Percentiles rank a stretch among this genome's conserved stretches.
These are phyloP conservation scores for Drosophila tripunctata DNA, from an alignment of 2,888 invertebrate species.

Conservation along the genomic window DNA sequence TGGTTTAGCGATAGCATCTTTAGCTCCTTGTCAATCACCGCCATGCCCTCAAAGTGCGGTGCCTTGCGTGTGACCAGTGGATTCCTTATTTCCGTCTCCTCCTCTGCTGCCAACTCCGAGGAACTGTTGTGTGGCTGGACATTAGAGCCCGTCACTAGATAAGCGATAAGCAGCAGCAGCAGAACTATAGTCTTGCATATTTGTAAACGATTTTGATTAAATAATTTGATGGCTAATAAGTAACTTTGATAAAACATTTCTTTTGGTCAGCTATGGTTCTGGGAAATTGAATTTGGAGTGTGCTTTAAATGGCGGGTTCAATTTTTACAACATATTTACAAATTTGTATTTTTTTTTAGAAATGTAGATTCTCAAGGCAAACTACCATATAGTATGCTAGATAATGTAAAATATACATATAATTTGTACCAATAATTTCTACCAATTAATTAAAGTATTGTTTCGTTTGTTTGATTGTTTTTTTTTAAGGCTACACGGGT, in stretches of 20 bases:
- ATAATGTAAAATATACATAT: too few relatives aligned
- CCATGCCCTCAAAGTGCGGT: conserved; percentile 11
- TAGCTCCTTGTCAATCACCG: conserved; percentile 17
- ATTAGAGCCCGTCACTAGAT: not conserved
- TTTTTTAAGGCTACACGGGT: conserved; percentile 48
- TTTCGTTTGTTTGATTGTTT: too few relatives aligned
- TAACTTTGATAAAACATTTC: not conserved
- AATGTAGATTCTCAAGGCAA: conserved; percentile 7
- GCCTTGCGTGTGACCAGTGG: conserved; percentile 10
- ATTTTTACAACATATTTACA: conserved; percentile 10
- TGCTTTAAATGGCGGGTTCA: not conserved
- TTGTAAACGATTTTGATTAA: not conserved
- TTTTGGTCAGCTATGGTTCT: too few relatives aligned
- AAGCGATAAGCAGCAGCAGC: not conserved
- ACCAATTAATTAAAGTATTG: conserved; percentile 10
- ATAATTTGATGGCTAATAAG: not conserved
- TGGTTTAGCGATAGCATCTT: conserved; percentile 3
- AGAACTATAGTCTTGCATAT: conserved; percentile 2
- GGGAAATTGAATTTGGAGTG: conserved; percentile 7
- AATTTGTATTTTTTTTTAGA: conserved; percentile 6
- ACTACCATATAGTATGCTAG: conserved; percentile 1
- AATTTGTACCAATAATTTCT: conserved; percentile 29
- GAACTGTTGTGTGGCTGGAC: not conserved
- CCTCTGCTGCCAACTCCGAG: not conserved
- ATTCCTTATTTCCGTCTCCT: not conserved